A percentile compares a stretch with the other conserved stretches of the same genome.
phyloP scores from a whole-genome alignment of 2,797 vertebrate species.

The Rhinophrynus dorsalis region DNA sequence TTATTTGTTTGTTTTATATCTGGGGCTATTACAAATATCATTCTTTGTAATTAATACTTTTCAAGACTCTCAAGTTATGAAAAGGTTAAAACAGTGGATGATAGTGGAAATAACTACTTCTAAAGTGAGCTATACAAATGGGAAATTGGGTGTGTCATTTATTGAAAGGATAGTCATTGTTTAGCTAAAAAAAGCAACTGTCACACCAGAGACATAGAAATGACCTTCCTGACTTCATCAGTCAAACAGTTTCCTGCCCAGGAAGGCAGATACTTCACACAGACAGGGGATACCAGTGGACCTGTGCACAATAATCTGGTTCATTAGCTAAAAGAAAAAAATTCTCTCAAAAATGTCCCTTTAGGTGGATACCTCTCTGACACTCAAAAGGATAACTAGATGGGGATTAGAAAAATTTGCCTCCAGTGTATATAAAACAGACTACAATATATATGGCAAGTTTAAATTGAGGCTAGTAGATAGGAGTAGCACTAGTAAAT shows the following conservation, averaged over 20 bases:
- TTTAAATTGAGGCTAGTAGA: no score
- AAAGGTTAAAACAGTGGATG: no score
- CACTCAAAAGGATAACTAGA: no score
- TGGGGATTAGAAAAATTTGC: background rate
- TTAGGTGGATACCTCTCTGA: no score
- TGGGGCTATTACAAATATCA: no score
- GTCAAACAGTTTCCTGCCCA: slow-evolving; percentile 21
- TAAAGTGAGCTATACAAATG: background rate
- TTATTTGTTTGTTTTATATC: no score
- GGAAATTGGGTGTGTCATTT: slow-evolving; percentile 37
- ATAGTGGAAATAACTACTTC: background rate
- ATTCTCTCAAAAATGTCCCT: no score
- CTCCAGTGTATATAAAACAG: background rate
- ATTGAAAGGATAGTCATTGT: slow-evolving; percentile 23
- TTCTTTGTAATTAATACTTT: no score
- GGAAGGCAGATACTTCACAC: background rate
- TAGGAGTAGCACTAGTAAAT: no score
- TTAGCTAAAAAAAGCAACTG: slow-evolving; percentile 21
- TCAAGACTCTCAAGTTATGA: no score
- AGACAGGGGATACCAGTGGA: slow-evolving; percentile 11
- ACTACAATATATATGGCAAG: no score
- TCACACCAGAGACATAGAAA: slow-evolving; percentile 1
- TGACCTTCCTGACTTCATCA: slow-evolving; percentile 13
- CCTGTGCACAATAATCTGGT: slow-evolving; percentile 2
- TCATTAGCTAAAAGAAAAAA: background rate